Evolutionary conservation across 2,797 vertebrate species (phyloP).

Genomic region (Mus minutoides): DNA sequence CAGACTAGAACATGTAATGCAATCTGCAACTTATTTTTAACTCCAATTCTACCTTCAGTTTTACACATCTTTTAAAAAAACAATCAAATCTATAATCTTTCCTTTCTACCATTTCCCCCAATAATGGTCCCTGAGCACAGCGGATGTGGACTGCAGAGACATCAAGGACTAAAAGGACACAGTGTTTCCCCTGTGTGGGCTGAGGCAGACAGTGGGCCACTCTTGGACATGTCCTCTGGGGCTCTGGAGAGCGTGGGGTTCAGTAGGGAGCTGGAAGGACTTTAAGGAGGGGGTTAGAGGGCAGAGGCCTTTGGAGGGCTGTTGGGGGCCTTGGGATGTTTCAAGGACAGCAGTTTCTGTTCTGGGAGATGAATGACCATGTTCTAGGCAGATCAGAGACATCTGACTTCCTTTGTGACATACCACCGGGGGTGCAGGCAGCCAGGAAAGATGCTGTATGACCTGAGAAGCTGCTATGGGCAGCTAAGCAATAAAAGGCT

Average conservation of each 20-base stretch:
- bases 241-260: background rate
- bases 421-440: too few species aligned
- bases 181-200: background rate
- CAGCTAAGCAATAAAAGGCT: background rate
- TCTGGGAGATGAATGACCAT: background rate
- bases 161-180: background rate
- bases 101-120: background rate
- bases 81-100: background rate
- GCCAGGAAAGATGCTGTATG: too few species aligned
- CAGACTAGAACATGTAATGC: background rate
- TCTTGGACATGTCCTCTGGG: background rate
- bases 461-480: background rate
- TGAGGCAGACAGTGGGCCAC: background rate
- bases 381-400: too few species aligned
- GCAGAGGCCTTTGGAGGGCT: background rate
- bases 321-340: background rate
- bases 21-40: background rate
- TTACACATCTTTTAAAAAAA: background rate
- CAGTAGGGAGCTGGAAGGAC: background rate
- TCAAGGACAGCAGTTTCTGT: background rate
- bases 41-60: background rate
- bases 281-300: rapidly evolving
- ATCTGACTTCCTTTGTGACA: background rate
- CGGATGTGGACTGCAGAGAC: background rate
- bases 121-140: background rate